Conservation (phyloP, 2,113 vertebrate species). For the Neodontobutis hainanensis region DNA sequence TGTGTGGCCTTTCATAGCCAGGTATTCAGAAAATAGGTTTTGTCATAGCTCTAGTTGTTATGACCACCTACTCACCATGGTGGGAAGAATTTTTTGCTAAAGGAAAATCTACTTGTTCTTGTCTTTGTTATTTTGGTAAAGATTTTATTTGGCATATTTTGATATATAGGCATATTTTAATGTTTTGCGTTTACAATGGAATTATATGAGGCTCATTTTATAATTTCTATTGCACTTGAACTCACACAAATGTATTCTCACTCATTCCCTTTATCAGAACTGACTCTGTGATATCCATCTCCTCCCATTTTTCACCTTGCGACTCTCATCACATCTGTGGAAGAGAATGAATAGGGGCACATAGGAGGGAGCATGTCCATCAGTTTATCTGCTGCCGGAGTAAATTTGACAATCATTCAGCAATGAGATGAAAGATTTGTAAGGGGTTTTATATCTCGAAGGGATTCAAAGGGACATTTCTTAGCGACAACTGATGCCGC, state of each 20-base stretch:
- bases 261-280: slow-evolving; percentile 18
- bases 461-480: slow-evolving; percentile 48
- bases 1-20: not conserved
- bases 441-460: slow-evolving; percentile 37
- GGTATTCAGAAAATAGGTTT: not conserved
- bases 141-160: too few relatives aligned
- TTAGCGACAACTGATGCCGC: slow-evolving; percentile 45
- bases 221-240: slow-evolving; percentile 27
- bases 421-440: slow-evolving; percentile 58
- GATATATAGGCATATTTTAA: not conserved
- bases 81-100: not conserved
- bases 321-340: slow-evolving; percentile 32
- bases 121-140: too few relatives aligned
- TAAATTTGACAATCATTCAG: slow-evolving; percentile 44
- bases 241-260: slow-evolving; percentile 20
- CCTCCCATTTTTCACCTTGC: slow-evolving; percentile 31
- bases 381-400: slow-evolving; percentile 40
- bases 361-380: slow-evolving; percentile 24
- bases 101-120: too few relatives aligned
- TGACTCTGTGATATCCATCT: slow-evolving; percentile 37
- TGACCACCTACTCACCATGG: not conserved
- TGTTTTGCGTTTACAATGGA: slow-evolving; percentile 7
- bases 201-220: slow-evolving; percentile 14
- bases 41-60: not conserved
- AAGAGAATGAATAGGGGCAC: slow-evolving; percentile 22